phyloP scores from a whole-genome alignment of 2,113 vertebrate genomes.

The Raja brachyura region DNA sequence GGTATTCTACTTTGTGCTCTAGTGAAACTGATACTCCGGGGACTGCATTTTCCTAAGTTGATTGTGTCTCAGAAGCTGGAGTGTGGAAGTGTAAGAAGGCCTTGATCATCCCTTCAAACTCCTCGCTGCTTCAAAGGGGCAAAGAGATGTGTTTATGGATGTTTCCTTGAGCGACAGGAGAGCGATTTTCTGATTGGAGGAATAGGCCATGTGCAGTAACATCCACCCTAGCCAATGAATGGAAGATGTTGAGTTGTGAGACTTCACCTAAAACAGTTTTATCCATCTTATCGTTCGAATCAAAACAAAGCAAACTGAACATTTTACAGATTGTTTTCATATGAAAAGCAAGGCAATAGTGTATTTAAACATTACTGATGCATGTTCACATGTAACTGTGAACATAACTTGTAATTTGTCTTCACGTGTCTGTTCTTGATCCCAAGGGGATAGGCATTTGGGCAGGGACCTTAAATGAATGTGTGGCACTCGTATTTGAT shows the following conservation, averaged over 20 bases:
- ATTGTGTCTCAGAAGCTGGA: too few species aligned
- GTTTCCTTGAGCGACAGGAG: background rate
- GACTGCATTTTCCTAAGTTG: too few species aligned
- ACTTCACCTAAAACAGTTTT: background rate
- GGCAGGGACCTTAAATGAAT: background rate
- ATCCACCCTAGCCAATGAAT: background rate
- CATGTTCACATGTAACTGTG: too few species aligned
- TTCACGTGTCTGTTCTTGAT: too few species aligned
- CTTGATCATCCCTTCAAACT: background rate
- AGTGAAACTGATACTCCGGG: background rate
- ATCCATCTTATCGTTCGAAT: too few species aligned
- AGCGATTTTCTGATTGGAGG: background rate
- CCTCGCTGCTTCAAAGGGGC: background rate
- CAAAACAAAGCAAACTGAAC: too few species aligned
- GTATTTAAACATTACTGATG: too few species aligned
- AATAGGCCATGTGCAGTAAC: background rate
- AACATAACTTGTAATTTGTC: too few species aligned
- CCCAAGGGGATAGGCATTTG: too few species aligned
- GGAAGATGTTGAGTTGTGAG: background rate
- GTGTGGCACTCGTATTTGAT: background rate
- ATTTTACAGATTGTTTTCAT: too few species aligned
- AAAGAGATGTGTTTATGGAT: background rate
- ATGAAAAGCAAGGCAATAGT: too few species aligned
- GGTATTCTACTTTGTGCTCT: background rate
- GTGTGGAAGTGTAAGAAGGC: too few species aligned